These are phyloP conservation scores for Onychomys leucogaster DNA, from an alignment of 2,797 vertebrate genomes.

Conservation along the genomic window DNA sequence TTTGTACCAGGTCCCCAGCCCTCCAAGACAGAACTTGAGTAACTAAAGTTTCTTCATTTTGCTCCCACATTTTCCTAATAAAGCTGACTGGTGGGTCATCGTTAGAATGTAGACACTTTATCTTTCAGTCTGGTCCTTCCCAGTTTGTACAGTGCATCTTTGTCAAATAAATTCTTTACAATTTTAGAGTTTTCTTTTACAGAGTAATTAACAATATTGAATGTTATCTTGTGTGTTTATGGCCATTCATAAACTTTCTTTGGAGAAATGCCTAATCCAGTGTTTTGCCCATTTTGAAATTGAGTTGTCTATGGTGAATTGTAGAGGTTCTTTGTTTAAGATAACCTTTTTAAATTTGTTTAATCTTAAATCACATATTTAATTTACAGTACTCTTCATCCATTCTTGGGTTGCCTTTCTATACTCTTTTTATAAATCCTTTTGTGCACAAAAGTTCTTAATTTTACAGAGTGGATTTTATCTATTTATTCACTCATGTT, in stretches of 20 bases:
- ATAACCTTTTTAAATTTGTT: too few relatives aligned
- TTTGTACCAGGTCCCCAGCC: too few relatives aligned
- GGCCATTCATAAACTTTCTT: neutral
- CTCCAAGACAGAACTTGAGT: too few relatives aligned
- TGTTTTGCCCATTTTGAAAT: neutral
- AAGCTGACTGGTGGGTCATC: fast-evolving
- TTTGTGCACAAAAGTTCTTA: neutral
- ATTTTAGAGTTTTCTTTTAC: neutral
- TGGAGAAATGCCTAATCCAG: neutral
- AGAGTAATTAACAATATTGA: neutral
- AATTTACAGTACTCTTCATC: neutral
- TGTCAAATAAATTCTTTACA: neutral
- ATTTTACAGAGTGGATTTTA: neutral
- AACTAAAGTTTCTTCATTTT: neutral
- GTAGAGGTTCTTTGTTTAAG: neutral
- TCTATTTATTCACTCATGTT: neutral
- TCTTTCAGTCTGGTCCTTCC: neutral
- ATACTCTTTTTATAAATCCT: neutral
- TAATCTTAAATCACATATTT: neutral
- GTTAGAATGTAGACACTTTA: neutral
- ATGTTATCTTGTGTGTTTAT: neutral
- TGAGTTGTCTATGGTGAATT: neutral
- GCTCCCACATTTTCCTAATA: neutral
- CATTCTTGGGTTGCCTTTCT: neutral
- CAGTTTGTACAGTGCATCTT: neutral